Evolutionary conservation across 1,140 invertebrate species (phyloP), one percentile per base, ranked within the genome.

Genomic region (Trichogramma pretiosum): DNA sequence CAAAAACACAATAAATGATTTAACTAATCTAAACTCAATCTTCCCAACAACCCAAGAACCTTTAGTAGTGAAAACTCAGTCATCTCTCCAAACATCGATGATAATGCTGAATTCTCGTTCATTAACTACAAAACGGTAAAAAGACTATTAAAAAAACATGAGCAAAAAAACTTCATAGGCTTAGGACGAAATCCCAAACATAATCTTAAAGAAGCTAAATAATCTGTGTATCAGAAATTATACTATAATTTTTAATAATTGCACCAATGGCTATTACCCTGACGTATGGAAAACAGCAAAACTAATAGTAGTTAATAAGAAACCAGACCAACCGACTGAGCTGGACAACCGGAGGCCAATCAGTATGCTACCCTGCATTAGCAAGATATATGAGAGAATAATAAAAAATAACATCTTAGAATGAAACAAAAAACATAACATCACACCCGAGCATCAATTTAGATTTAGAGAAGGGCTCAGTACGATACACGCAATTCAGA

Each of bases 351-450:
- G 49, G 22, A 49, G 52, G 3, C 63, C 63, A 14, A 67, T 70
- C 11, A 66, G 61, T 32, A 46, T 67, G 1, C 55, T 65, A 8
- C 53, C 48, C 3, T 53, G 17, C 63, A 67, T 53, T n/a, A n/a
- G n/a, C n/a, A n/a, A n/a, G n/a, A 43, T 65, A 5, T 49, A 46
- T 21, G 38, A 46, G 46, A 41, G 40, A 8, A 23, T 49, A 3
- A 32, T 46, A 10, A 49, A 49, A 24, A 33, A 35, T 1, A 13
- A 18, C 1, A 11, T 53, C 5, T 10, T 36, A 5, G 14, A 36
- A 1, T 34, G 41, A 7, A 42, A 38, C 14, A 40, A 48, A 3
- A 32, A 54, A 23, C 53, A 50, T 3, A 44, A 56, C n/a, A 46
- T 60, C 14, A 53, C 62, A 2, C 42, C 59, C 5, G 36, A 57